These are phyloP conservation scores for Latheticus oryzae DNA, from an alignment of 2,888 invertebrate species.

Conservation along the genomic window DNA sequence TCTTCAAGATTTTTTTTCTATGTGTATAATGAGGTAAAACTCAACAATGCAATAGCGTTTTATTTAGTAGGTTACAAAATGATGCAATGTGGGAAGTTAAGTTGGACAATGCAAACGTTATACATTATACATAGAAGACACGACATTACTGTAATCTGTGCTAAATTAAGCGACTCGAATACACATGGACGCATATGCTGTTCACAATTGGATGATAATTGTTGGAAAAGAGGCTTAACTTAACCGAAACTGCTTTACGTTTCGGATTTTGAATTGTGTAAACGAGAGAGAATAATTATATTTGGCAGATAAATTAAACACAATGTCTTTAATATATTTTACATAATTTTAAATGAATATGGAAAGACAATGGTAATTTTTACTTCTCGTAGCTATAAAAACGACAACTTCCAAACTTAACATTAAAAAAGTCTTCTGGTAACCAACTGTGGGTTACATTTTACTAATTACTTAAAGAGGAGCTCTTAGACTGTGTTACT, in stretches of 20 bases:
- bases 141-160: conserved; percentile 41
- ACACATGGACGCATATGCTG: conserved; percentile 29
- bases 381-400: too few relatives aligned
- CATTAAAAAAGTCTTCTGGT: too few relatives aligned
- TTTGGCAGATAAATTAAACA: too few relatives aligned
- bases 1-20: conserved; percentile 19
- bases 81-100: conserved; percentile 46
- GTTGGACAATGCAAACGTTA: conserved; percentile 41
- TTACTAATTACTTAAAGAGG: too few relatives aligned
- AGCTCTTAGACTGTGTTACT: too few relatives aligned
- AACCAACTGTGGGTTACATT: too few relatives aligned
- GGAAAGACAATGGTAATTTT: too few relatives aligned
- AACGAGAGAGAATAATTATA: conserved; percentile 13
- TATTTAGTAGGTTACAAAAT: conserved; percentile 45
- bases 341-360: too few relatives aligned
- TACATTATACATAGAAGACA: conserved; percentile 34
- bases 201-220: conserved; percentile 30
- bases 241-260: conserved; percentile 29
- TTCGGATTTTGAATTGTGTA: conserved; percentile 19
- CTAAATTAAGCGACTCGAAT: conserved; percentile 38
- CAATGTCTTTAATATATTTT: too few relatives aligned
- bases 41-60: conserved; percentile 39
- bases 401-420: too few relatives aligned
- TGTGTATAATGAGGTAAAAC: conserved; percentile 33
- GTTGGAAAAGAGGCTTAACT: conserved; percentile 29